A percentile compares a stretch with the other conserved stretches of the same genome.
These are phyloP conservation scores for Varanus salvator DNA, from an alignment of 2,113 vertebrate species.

Conservation along the genomic window DNA sequence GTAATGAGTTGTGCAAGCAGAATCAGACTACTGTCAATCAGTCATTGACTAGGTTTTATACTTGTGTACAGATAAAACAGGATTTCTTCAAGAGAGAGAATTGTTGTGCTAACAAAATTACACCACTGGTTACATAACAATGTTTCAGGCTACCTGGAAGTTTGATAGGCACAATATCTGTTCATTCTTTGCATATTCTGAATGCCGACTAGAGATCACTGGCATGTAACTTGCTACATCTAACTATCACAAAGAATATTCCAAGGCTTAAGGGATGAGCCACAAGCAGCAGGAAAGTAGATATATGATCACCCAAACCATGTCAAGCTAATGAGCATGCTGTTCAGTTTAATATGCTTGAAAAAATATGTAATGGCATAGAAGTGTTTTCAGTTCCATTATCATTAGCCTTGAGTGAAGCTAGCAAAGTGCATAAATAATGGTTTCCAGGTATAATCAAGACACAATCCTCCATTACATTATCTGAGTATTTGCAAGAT, in stretches of 20 bases:
- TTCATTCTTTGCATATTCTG: constrained; percentile 2
- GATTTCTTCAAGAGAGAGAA: too few species aligned
- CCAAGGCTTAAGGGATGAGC: constrained; percentile 1
- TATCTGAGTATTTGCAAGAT: constrained; percentile 40
- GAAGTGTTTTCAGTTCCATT: background rate
- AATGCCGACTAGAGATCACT: background rate
- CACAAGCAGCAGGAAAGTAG: constrained; percentile 20
- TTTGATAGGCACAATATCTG: background rate
- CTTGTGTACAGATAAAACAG: background rate
- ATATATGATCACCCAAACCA: background rate
- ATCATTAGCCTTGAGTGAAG: background rate
- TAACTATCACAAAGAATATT: constrained; percentile 14
- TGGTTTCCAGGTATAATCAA: constrained; percentile 41
- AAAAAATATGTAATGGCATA: background rate
- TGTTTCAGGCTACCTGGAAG: constrained; percentile 22
- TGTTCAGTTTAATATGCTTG: background rate
- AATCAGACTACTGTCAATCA: background rate
- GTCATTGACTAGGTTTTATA: background rate
- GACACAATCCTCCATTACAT: constrained; percentile 53
- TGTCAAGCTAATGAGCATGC: background rate
- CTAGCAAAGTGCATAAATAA: constrained; percentile 49
- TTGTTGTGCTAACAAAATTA: too few species aligned
- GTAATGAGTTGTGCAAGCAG: background rate
- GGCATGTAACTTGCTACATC: background rate
- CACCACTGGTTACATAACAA: too few species aligned